These are phyloP conservation scores for Carpatolechia fugitivella DNA, from an alignment of 2,888 invertebrate species.

Conservation along the genomic window DNA sequence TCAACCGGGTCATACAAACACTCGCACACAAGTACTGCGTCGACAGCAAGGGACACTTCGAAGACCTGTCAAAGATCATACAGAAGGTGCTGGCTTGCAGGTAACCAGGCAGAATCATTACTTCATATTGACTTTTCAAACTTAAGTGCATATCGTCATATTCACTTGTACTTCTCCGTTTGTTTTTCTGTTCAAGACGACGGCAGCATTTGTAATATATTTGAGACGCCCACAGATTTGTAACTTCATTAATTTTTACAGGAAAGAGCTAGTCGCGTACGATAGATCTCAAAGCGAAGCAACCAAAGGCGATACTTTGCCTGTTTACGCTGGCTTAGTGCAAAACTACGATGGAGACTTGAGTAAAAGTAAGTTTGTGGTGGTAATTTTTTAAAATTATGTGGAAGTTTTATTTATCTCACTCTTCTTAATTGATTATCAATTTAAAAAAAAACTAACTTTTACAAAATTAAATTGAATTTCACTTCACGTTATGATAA, in stretches of 20 bases:
- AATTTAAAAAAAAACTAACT: too few species aligned
- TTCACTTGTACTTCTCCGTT: too few species aligned
- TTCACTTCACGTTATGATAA: too few species aligned
- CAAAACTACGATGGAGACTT: constrained; percentile 70
- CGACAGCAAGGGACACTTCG: constrained; percentile 96
- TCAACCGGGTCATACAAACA: constrained; percentile 95
- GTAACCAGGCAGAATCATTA: constrained; percentile 66
- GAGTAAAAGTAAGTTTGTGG: constrained; percentile 58
- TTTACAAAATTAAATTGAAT: too few species aligned
- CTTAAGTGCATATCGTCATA: too few species aligned
- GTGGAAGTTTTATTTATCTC: not conserved
- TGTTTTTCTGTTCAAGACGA: too few species aligned
- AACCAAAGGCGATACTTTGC: constrained; percentile 64
- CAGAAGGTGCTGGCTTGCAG: constrained; percentile 95
- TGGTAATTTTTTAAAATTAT: too few species aligned
- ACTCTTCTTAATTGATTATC: not conserved
- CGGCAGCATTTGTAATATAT: too few species aligned
- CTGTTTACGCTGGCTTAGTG: constrained; percentile 68
- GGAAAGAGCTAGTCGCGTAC: constrained; percentile 92
- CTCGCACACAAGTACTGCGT: constrained; percentile 96
- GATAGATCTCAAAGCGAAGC: constrained; percentile 90
- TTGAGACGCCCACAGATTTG: too few species aligned
- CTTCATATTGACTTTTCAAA: too few species aligned
- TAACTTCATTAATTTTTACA: too few species aligned
- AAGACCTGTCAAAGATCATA: constrained; percentile 94